Conservation (phyloP, 2,888 invertebrate genomes). For the Thalpophila matura region DNA sequence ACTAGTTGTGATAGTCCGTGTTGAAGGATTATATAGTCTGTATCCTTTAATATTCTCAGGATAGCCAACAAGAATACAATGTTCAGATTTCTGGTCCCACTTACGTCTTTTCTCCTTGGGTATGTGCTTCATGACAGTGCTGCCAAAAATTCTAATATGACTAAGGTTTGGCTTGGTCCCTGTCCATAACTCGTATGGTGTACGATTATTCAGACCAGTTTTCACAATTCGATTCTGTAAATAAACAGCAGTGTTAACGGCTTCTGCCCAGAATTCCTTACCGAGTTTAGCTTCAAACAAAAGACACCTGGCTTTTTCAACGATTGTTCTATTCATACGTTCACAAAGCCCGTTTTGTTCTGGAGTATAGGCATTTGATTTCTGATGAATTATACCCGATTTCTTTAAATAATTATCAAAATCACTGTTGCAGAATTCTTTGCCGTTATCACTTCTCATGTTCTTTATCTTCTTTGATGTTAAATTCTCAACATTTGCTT, state of each 20-base stretch:
- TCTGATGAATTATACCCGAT: conserved; percentile 17
- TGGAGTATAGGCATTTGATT: conserved; percentile 1
- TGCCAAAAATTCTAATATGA: neutral
- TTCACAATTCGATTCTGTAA: neutral
- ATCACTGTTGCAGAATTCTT: conserved; percentile 12
- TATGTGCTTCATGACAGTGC: neutral
- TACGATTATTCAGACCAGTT: neutral
- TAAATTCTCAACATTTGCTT: conserved; percentile 8
- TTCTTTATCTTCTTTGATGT: neutral
- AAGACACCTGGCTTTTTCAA: conserved; percentile 14
- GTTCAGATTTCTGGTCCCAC: conserved; percentile 29
- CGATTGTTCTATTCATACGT: neutral
- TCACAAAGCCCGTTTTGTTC: conserved; percentile 24
- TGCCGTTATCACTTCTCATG: conserved; percentile 13
- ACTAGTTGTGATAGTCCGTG: conserved; percentile 16
- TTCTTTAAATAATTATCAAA: conserved; percentile 11
- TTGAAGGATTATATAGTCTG: conserved; percentile 17
- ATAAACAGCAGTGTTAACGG: neutral
- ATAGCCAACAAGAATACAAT: conserved; percentile 8
- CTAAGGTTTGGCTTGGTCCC: neutral
- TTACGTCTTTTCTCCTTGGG: conserved; percentile 6
- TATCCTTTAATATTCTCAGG: conserved; percentile 17
- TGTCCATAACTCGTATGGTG: conserved; percentile 1
- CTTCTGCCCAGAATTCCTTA: conserved; percentile 12
- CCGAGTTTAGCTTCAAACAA: neutral